Evolutionary conservation across 2,888 invertebrate species (phyloP), one percentile per base, ranked within the genome.

Genomic region (Auanema sp.): DNA sequence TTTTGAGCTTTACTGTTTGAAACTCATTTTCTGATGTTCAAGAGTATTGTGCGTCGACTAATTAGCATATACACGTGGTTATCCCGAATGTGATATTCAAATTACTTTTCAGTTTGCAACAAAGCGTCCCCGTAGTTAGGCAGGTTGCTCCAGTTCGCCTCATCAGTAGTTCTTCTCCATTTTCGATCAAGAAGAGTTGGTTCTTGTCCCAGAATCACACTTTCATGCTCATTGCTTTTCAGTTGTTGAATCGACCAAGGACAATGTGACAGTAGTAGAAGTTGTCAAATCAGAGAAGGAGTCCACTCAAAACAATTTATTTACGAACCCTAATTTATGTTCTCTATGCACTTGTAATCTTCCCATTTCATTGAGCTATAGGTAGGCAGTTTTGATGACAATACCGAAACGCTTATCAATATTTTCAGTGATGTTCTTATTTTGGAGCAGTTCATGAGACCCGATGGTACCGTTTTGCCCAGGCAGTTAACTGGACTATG

Each of bases 371-470:
- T 58, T 81, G 33, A 65, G 66, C 21, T 81, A 79, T 60, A 74
- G 69, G 70, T 72, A 51, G 6, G 43, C 8, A 51, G 57, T 59
- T 66, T 60, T 60, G 5, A 5, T 41, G 33, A 42, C 6, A n/a
- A 21, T n/a, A 42, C 33, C 25, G 25, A 18, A 1, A 40, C 25
- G 14, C 16, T 55, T 24, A 16, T 21, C 16, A 33, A n/a, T 25
- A 16, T 49, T 56, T 63, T 43, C 51, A 71, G 81, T 74, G 85
- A 85, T 66, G 83, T 84, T 10, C 73, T 85, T 23, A 83, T 85
- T 63, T 63, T 85, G 60, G 79, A 80, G 52, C 85, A 85, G 64
- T 85, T 85, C 61, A 80, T 85, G 78, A 76, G 83, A 14, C 76
- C 79, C 4, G 83, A 85, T 66, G 85, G 85, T 0, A 78, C 81